phyloP scores from a whole-genome alignment of 2,888 invertebrate species.

The Plebejus argus region DNA sequence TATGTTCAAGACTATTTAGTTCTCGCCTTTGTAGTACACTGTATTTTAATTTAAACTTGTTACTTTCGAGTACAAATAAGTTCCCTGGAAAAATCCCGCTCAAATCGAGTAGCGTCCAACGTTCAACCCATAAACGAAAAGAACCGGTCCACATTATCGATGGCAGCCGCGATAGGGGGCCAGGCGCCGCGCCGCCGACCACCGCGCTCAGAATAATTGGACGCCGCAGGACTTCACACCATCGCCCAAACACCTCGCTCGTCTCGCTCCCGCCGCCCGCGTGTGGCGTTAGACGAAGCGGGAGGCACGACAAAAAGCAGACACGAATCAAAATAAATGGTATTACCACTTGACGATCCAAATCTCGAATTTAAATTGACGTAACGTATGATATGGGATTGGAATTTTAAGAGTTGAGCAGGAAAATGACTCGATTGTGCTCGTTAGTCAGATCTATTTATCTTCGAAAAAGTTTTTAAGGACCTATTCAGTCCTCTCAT shows the following conservation, averaged over 20 bases:
- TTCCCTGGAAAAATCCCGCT: conserved; percentile 9
- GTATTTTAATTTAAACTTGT: neutral
- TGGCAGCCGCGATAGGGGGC: conserved; percentile 76
- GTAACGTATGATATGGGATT: conserved; percentile 60
- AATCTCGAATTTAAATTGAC: conserved; percentile 58
- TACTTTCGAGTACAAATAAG: conserved; percentile 20
- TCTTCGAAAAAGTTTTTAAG: neutral
- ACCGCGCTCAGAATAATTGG: conserved; percentile 76
- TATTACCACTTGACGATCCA: conserved; percentile 53
- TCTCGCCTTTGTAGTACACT: neutral
- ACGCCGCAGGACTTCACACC: conserved; percentile 79
- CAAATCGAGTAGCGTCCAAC: conserved; percentile 27
- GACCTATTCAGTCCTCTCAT: neutral
- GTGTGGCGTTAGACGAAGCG: neutral
- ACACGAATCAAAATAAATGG: conserved; percentile 59
- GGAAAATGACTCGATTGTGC: conserved; percentile 3
- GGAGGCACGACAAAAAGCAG: conserved; percentile 35
- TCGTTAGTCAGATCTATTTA: neutral
- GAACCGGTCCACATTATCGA: conserved; percentile 74
- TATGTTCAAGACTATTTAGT: neutral
- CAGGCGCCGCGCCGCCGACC: conserved; percentile 73
- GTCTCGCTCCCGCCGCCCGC: conserved; percentile 38
- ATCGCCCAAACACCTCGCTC: conserved; percentile 47
- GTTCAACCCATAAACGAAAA: conserved; percentile 67
- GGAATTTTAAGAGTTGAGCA: conserved; percentile 53